Evolutionary conservation across 1,140 invertebrate genomes (phyloP), one percentile per base, ranked within the genome.

Genomic region (Aethina tumida): DNA sequence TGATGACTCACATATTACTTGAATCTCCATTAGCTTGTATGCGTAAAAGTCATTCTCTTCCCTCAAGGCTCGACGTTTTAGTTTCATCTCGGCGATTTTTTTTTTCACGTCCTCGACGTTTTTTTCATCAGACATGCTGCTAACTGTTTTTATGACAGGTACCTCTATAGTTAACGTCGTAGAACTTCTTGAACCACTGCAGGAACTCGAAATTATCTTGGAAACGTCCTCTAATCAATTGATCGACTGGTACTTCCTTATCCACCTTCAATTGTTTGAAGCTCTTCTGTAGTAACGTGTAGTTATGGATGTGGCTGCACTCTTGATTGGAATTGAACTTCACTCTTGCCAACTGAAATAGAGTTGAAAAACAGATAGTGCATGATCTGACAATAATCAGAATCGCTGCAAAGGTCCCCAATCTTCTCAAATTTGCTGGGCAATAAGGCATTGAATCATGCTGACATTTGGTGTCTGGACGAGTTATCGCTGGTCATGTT

Each of bases 321-420:
- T 99, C 96, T 54, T 97, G 68, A 64, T 94, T 93, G 54, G 94
- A 96, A 67, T 84, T 89, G 66, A 96, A 97, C 73, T 98, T 98
- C 19, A 98, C 87, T 66, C 90, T 81, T n/a, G 67, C 97, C 98
- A 59, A 98, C 69, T 19, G 78, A 76, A 45, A 97, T 81, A 63
- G 80, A 82, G 49, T 83, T 82, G 54, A 90, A 88, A 66, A 98
- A 99, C 10, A 99, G 71, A 85, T 97, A 93, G 62, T 99, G 93
- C 89, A 98, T 97, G 60, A 98, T 97, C 62, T 97, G 92, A 63
- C 92, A 97, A 63, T 97, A 97, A 13, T 88, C 91, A 37, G 91
- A 89, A 45, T 92, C 92, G 42, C 91, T 91, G 60, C 93, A 97
- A 14, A 99, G 65, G 62, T 99, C 93, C 68, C 99, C 96, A 52